Percentiles rank a stretch among this genome's conserved stretches.
These are phyloP conservation scores for Lates japonicus DNA, from an alignment of 2,797 vertebrate genomes.

Conservation along the genomic window DNA sequence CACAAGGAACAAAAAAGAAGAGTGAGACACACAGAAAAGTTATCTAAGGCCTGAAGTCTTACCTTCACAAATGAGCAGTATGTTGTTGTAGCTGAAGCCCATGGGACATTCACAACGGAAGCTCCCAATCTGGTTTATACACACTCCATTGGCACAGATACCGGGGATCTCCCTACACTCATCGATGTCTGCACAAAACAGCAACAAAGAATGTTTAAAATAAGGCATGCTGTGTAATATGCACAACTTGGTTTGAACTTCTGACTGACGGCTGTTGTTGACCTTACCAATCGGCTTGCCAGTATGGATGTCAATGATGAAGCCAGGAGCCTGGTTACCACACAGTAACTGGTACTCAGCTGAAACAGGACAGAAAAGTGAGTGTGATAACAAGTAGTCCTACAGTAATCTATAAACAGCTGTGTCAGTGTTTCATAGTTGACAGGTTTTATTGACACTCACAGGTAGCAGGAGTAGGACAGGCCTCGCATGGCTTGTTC, in stretches of 20 bases:
- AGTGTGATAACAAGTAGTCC: background rate
- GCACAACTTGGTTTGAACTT: background rate
- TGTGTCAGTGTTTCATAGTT: background rate
- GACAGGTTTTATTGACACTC: slow-evolving; percentile 72
- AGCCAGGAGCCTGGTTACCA: slow-evolving; percentile 93
- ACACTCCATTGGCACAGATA: slow-evolving; percentile 92
- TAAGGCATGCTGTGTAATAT: background rate
- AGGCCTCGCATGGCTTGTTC: slow-evolving; percentile 95
- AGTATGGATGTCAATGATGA: slow-evolving; percentile 94
- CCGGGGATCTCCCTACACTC: slow-evolving; percentile 94
- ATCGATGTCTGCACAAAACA: slow-evolving; percentile 89
- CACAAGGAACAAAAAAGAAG: background rate
- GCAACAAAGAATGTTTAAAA: background rate
- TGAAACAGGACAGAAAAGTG: slow-evolving; percentile 66
- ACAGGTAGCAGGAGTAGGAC: slow-evolving; percentile 92
- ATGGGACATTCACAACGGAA: slow-evolving; percentile 95
- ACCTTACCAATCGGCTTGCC: slow-evolving; percentile 92
- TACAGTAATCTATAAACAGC: background rate
- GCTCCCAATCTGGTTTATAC: slow-evolving; percentile 96
- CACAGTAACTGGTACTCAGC: slow-evolving; percentile 94
- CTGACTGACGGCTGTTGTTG: background rate
- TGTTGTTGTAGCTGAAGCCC: slow-evolving; percentile 95
- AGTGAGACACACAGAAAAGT: background rate
- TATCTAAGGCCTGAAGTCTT: background rate
- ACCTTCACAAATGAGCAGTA: slow-evolving; percentile 96